Percentiles rank a stretch among this genome's conserved stretches.
These are phyloP conservation scores for Dasysyrphus albostriatus DNA, from an alignment of 2,888 invertebrate species.

Conservation along the genomic window DNA sequence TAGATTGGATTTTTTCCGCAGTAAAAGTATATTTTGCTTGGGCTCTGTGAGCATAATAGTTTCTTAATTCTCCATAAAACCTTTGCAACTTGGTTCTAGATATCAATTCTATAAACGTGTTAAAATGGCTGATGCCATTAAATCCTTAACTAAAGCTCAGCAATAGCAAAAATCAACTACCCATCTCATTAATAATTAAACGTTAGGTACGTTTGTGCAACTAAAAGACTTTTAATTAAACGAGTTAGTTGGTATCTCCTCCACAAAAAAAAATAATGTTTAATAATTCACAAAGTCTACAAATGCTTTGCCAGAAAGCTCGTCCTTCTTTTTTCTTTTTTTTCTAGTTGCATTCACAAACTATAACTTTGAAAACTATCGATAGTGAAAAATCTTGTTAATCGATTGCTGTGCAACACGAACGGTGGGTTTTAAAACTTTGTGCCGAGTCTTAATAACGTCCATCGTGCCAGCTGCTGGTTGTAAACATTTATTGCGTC, in stretches of 20 bases:
- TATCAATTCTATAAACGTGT: too few species aligned
- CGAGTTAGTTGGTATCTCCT: too few species aligned
- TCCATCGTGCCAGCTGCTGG: constrained; percentile 2
- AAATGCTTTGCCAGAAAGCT: not conserved
- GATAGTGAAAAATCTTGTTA: not conserved
- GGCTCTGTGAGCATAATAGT: too few species aligned
- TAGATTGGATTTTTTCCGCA: too few species aligned
- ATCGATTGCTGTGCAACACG: not conserved
- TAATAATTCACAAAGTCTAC: not conserved
- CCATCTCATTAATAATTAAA: not conserved
- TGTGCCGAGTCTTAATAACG: not conserved
- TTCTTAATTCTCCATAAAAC: too few species aligned
- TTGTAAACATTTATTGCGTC: constrained; percentile 27
- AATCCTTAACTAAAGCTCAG: not conserved
- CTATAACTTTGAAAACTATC: not conserved
- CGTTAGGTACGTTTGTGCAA: not conserved
- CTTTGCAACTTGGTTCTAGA: too few species aligned
- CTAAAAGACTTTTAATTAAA: not conserved
- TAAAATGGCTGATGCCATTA: too few species aligned
- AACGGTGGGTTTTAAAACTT: not conserved
- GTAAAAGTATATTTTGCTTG: too few species aligned
- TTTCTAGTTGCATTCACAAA: not conserved
- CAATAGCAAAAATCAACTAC: not conserved
- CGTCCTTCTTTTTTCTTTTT: not conserved
- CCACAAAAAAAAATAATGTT: not conserved